Conservation (phyloP, 2,888 invertebrate genomes). For the Melanotus villosus region DNA sequence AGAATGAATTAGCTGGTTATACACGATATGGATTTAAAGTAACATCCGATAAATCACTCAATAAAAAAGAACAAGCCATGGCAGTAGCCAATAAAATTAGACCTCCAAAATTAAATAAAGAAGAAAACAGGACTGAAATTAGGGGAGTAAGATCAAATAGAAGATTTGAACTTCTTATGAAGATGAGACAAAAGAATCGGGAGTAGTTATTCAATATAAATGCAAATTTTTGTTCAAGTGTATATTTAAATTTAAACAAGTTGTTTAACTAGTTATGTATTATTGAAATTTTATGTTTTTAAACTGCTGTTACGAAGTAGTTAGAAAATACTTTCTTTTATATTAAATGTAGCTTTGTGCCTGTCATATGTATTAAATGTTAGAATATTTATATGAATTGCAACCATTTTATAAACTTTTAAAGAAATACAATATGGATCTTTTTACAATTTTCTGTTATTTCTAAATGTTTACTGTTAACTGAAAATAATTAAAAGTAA, state of each 20-base stretch:
- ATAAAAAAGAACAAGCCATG: constrained; percentile 53
- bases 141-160: constrained; percentile 81
- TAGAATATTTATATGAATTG: neutral
- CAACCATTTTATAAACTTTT: neutral
- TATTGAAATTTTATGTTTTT: no score
- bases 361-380: no score
- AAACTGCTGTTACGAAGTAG: no score
- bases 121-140: constrained; percentile 67
- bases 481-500: no score
- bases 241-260: neutral
- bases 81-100: constrained; percentile 56
- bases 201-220: constrained; percentile 42
- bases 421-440: neutral
- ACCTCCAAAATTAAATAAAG: constrained; percentile 40
- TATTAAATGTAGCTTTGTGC: no score
- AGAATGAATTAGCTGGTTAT: constrained; percentile 15
- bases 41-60: neutral
- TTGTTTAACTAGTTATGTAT: neutral
- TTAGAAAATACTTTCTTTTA: no score
- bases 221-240: no score
- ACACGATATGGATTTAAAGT: constrained; percentile 56
- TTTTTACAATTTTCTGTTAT: neutral
- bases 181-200: constrained; percentile 70
- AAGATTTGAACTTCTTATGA: constrained; percentile 81
- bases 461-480: no score